These are phyloP conservation scores for Falco punctatus DNA, from an alignment of 2,113 vertebrate species.

Conservation along the genomic window DNA sequence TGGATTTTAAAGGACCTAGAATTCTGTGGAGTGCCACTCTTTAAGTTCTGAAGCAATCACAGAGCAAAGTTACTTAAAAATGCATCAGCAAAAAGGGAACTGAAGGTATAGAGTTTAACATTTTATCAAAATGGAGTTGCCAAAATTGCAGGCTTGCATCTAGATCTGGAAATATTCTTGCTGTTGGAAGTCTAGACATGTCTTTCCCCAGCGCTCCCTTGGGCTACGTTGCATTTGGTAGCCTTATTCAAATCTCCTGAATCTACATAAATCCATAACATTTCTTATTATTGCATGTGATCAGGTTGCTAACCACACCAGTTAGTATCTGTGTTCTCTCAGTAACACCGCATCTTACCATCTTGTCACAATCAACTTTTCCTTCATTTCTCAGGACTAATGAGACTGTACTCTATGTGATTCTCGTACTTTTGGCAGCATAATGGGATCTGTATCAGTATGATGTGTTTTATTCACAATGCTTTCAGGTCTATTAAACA, in stretches of 20 bases:
- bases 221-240: constrained; percentile 18
- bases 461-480: constrained; percentile 65
- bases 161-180: constrained; percentile 37
- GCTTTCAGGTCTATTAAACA: constrained; percentile 68
- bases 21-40: neutral
- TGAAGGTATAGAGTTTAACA: neutral
- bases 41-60: neutral
- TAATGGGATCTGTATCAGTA: constrained; percentile 59
- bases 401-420: constrained; percentile 35
- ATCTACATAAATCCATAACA: neutral
- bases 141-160: neutral
- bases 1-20: neutral
- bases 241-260: constrained; percentile 10
- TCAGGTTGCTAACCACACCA: neutral
- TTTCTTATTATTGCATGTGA: constrained; percentile 7
- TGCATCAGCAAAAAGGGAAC: neutral
- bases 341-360: constrained; percentile 13
- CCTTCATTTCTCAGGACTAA: constrained; percentile 46
- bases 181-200: constrained; percentile 35
- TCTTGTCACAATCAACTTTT: constrained; percentile 49
- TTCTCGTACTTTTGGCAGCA: constrained; percentile 57
- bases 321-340: neutral
- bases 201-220: neutral
- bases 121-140: neutral
- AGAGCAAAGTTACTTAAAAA: neutral